These are phyloP conservation scores for Phrixothrix hirtus DNA, from an alignment of 2,888 invertebrate genomes.

Conservation along the genomic window DNA sequence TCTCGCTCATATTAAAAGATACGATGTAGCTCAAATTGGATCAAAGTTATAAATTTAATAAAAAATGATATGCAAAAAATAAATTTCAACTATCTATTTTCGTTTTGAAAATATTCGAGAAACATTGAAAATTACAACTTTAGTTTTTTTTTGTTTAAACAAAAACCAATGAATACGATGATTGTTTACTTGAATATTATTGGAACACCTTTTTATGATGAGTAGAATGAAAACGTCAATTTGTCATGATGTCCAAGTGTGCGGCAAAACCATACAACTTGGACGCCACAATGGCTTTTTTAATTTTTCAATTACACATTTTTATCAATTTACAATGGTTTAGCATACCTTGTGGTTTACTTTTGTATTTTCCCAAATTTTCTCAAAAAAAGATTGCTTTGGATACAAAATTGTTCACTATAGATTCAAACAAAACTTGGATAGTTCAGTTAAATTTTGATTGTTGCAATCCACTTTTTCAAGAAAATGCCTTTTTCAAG, in stretches of 20 bases:
- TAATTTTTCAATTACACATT: neutral
- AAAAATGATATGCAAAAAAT: neutral
- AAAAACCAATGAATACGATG: neutral
- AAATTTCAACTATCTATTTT: neutral
- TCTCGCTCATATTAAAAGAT: neutral
- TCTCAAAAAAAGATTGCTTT: neutral
- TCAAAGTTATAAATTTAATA: neutral
- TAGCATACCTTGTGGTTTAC: neutral
- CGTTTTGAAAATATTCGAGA: neutral
- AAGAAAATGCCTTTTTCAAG: no score
- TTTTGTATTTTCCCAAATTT: neutral
- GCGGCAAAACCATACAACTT: neutral
- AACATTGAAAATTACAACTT: neutral
- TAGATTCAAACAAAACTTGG: neutral
- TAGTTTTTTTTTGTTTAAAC: neutral
- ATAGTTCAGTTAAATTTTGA: slow-evolving; percentile 4
- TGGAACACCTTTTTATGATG: neutral
- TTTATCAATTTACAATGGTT: neutral
- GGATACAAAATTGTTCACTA: neutral
- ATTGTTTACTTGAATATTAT: neutral
- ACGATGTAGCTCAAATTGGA: neutral
- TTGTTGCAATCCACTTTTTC: no score
- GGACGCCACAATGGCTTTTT: neutral
- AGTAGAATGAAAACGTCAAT: neutral
- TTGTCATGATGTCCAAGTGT: neutral